A percentile compares a stretch with the other conserved stretches of the same genome.
Conservation (phyloP, 1,140 invertebrate genomes). For the Leucophenga varia region DNA sequence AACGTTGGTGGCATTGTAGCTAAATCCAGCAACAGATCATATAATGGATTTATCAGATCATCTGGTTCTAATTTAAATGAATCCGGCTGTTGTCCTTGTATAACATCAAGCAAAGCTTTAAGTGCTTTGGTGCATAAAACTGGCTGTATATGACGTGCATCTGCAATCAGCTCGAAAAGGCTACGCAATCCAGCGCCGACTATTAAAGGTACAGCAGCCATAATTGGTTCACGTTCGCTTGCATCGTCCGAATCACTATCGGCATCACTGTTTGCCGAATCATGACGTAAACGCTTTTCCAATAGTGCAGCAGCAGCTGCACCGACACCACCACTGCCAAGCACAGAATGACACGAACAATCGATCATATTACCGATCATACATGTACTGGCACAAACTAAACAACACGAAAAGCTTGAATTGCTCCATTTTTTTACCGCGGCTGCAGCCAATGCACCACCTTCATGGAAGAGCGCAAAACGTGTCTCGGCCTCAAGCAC, state of each 20-base stretch:
- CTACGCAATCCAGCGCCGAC: conserved; percentile 88
- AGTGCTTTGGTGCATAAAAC: conserved; percentile 84
- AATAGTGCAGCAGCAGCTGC: conserved; percentile 1
- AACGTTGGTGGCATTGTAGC: conserved; percentile 66
- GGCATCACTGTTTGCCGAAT: conserved; percentile 48
- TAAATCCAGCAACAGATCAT: conserved; percentile 76
- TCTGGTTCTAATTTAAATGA: conserved; percentile 65
- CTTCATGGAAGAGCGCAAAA: conserved; percentile 47
- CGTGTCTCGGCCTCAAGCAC: conserved; percentile 52
- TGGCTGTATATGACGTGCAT: conserved; percentile 79
- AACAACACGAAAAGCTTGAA: conserved; percentile 38
- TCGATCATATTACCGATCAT: conserved; percentile 43
- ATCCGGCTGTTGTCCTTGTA: conserved; percentile 69
- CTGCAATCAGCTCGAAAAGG: conserved; percentile 88
- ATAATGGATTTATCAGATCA: conserved; percentile 77
- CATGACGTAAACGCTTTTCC: conserved; percentile 30
- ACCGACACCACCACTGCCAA: conserved; percentile 10
- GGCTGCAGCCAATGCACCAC: conserved; percentile 8
- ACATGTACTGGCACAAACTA: conserved; percentile 42
- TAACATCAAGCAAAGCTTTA: conserved; percentile 81
- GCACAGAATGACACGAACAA: conserved; percentile 42
- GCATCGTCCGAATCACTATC: conserved; percentile 46
- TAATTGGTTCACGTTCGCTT: conserved; percentile 38
- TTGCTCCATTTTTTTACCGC: conserved; percentile 28
- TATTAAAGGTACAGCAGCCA: conserved; percentile 64